Conservation (phyloP, 1,140 invertebrate genomes). For the Trichomalopsis sarcophagae region DNA sequence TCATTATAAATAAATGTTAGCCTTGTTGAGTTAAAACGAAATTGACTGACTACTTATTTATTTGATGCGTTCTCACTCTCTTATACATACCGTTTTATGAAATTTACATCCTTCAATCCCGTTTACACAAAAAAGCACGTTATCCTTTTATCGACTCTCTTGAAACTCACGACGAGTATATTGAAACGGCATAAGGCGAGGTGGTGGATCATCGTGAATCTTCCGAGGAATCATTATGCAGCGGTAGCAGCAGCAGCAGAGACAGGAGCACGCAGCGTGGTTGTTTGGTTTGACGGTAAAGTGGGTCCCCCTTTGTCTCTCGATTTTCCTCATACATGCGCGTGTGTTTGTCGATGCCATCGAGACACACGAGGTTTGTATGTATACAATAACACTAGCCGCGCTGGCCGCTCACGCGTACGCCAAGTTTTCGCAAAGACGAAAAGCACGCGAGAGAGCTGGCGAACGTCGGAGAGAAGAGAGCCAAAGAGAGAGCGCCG, state of each 20-base stretch:
- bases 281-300: neutral
- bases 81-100: conserved; percentile 48
- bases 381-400: conserved; percentile 10
- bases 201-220: neutral
- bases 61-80: conserved; percentile 54
- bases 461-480: neutral
- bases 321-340: neutral
- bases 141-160: conserved; percentile 28
- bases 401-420: neutral
- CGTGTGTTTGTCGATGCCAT: conserved; percentile 33
- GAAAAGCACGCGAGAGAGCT: neutral
- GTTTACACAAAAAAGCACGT: conserved; percentile 29
- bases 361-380: conserved; percentile 18
- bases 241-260: neutral
- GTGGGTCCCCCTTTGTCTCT: neutral
- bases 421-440: conserved; percentile 14
- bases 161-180: neutral
- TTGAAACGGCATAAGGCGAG: neutral
- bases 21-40: conserved; percentile 75
- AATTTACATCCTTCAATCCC: conserved; percentile 28
- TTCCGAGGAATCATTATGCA: neutral
- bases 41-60: conserved; percentile 50
- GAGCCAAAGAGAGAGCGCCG: neutral
- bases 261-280: neutral
- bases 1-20: conserved; percentile 77